phyloP scores from a whole-genome alignment of 2,113 vertebrate species.

The Dendropsophus ebraccatus region DNA sequence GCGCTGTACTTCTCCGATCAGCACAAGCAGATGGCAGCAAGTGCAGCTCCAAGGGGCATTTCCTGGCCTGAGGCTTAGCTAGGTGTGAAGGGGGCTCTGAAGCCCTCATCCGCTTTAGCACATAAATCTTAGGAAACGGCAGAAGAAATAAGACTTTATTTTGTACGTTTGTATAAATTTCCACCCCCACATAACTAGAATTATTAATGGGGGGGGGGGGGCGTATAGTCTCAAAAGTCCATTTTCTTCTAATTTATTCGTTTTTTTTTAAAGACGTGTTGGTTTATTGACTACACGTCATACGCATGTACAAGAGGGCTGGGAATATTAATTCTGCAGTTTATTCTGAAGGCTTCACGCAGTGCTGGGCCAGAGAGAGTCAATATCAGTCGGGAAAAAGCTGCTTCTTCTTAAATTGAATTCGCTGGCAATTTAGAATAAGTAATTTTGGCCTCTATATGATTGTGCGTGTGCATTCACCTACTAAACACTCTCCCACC shows the following conservation, averaged over 20 bases:
- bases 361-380: constrained; percentile 52
- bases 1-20: constrained; percentile 17
- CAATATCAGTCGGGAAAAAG: constrained; percentile 53
- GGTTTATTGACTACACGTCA: constrained; percentile 35
- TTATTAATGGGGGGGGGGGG: not conserved
- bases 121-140: constrained; percentile 17
- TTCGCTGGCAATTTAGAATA: constrained; percentile 59
- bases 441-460: constrained; percentile 57
- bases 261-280: constrained; percentile 28
- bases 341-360: constrained; percentile 52
- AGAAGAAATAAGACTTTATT: not conserved
- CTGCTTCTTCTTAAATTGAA: constrained; percentile 59
- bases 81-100: constrained; percentile 33
- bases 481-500: constrained; percentile 56
- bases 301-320: constrained; percentile 36
- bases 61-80: constrained; percentile 29
- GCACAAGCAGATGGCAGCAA: constrained; percentile 53
- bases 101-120: not conserved
- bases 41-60: constrained; percentile 46
- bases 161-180: not conserved
- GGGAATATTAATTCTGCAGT: constrained; percentile 54
- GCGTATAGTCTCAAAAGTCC: not conserved
- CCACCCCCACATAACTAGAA: not conserved
- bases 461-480: constrained; percentile 56
- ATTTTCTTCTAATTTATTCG: constrained; percentile 15